Percentiles rank a stretch among this genome's conserved stretches.
Evolutionary conservation across 2,888 invertebrate species (phyloP).

Genomic region (Thereva unica): DNA sequence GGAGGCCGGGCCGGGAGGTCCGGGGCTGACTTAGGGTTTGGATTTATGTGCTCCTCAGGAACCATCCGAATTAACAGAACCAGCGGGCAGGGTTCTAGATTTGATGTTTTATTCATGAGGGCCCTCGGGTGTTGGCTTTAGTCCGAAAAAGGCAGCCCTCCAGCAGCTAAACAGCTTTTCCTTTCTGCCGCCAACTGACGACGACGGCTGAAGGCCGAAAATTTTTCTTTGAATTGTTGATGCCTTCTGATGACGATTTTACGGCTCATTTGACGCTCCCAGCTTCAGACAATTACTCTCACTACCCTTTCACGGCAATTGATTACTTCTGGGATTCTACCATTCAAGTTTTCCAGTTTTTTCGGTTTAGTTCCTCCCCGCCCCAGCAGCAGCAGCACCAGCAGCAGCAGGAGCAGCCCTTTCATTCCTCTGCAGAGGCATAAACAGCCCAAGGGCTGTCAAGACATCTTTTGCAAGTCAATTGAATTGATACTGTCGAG

Average conservation of each 20-base stretch:
- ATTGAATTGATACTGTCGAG: slow-evolving; percentile 19
- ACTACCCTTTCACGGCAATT: slow-evolving; percentile 28
- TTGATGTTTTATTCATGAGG: slow-evolving; percentile 34
- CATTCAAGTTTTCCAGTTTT: slow-evolving; percentile 13
- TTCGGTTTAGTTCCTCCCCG: neutral
- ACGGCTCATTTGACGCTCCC: slow-evolving; percentile 30
- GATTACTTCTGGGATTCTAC: slow-evolving; percentile 22
- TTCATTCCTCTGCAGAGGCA: neutral
- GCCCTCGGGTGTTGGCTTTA: neutral
- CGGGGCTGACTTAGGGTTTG: neutral
- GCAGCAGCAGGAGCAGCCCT: neutral
- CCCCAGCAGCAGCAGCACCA: neutral
- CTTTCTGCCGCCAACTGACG: neutral
- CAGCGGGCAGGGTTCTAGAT: slow-evolving; percentile 5
- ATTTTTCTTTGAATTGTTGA: slow-evolving; percentile 28
- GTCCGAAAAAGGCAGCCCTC: slow-evolving; percentile 3
- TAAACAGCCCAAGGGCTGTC: slow-evolving; percentile 5
- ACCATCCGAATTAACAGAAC: slow-evolving; percentile 20
- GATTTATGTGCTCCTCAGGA: slow-evolving; percentile 17
- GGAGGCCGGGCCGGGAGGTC: neutral
- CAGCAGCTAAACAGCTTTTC: slow-evolving; percentile 14
- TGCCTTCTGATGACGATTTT: slow-evolving; percentile 27
- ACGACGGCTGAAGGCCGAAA: slow-evolving; percentile 15
- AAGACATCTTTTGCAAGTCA: slow-evolving; percentile 27
- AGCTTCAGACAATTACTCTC: slow-evolving; percentile 20